Base-by-base conservation (phyloP, 1,140 invertebrate species). In the Drosophila nasuta region DNA sequence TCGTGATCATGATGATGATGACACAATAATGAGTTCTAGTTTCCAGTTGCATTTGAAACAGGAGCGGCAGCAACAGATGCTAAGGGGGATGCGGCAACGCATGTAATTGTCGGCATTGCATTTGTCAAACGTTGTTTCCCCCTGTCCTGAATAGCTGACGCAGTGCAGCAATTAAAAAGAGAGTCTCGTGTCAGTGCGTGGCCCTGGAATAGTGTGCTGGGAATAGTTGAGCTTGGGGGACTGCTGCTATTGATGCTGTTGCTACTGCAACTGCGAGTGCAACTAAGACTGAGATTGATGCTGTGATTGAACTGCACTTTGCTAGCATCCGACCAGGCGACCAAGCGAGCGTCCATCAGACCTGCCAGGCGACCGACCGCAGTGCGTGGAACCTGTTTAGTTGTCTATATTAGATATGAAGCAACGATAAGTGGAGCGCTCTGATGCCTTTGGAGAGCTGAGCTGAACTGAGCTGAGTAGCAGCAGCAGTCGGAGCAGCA, bases 361-460 rank as follows among this genome's bases (percentile, higher is more conserved):
- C 33, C 17, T 17, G 54, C 33, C 57, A 38, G 54, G 17, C 77
- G 68, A 75, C 66, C 65, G 58, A 73, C 63, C 75, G 63, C 66
- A 71, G 77, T 70, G 66, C 76, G 66, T 76, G 66, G 74, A 88
- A 88, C 83, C 83, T 89, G 83, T 88, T 88, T 88, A 75, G 73
- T 89, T 88, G 83, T 88, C 83, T 89, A 88, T 89, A 88, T 88
- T 88, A 88, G 83, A 88, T 88, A 88, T 88, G 83, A 88, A 82
- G 85, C 83, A 88, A 82, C 83, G 83, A 88, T 88, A 88, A 88
- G 83, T 87, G 83, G 83, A 87, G 85, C 83, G 85, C 78, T 80
- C 59, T 51, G 59, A 73, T 70, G 75, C 73, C 75, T 82, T 60
- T 73, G 58, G 57, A 68, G 65, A 60, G 56, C 75, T 72, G 64